Evolutionary conservation across 1,140 invertebrate genomes (phyloP).

Genomic region (Conus betulinus): DNA sequence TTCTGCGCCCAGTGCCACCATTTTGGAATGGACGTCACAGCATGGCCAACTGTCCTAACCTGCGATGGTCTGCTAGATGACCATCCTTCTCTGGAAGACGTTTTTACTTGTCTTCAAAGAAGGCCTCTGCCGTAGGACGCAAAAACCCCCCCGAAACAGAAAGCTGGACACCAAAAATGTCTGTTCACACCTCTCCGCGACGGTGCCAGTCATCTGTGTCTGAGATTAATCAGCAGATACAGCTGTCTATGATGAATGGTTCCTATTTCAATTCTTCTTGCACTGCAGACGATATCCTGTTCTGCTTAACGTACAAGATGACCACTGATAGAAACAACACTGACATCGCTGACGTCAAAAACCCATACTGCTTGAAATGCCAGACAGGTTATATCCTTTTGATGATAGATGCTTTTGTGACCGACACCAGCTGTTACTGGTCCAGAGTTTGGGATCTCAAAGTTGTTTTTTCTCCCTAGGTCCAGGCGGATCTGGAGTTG

Average conservation of each 20-base stretch:
- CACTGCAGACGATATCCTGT: background rate
- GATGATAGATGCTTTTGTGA: background rate
- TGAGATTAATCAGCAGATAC: background rate
- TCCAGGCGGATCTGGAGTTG: background rate
- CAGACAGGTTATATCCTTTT: background rate
- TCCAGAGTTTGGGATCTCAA: background rate
- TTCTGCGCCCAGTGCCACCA: background rate
- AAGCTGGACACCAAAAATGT: background rate
- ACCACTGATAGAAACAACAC: background rate
- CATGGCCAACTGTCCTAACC: background rate
- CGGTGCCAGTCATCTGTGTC: background rate
- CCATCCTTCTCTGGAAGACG: background rate
- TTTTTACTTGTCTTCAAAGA: background rate
- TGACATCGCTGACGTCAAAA: background rate
- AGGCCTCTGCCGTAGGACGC: background rate
- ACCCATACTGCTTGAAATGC: conserved; percentile 15
- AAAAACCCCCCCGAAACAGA: background rate
- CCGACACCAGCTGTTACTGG: background rate
- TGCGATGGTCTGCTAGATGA: background rate
- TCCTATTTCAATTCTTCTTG: background rate
- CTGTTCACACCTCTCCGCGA: background rate
- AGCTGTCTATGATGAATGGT: background rate
- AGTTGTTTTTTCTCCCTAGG: background rate
- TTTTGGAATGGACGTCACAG: background rate
- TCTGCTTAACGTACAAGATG: background rate